These are phyloP conservation scores for Gnatocerus cornutus DNA, from an alignment of 2,888 invertebrate genomes.

Conservation along the genomic window DNA sequence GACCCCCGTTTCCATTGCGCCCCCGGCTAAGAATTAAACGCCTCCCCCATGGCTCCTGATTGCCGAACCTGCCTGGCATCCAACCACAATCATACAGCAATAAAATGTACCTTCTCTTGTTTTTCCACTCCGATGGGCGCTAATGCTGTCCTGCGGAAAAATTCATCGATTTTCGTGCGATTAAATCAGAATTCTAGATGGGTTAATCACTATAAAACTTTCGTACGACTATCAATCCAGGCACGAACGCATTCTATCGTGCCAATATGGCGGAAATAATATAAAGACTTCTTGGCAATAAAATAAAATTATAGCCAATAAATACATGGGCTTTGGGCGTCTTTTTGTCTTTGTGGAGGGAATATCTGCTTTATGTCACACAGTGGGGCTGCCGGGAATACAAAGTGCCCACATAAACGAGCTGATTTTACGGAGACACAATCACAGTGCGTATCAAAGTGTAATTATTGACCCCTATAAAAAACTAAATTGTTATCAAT, in stretches of 20 bases:
- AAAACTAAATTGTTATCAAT: background rate
- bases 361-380: slow-evolving; percentile 50
- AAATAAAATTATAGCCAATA: slow-evolving; percentile 43
- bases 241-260: slow-evolving; percentile 27
- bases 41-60: slow-evolving; percentile 62
- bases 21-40: slow-evolving; percentile 65
- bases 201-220: slow-evolving; percentile 37
- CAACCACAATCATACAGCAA: slow-evolving; percentile 56
- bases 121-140: slow-evolving; percentile 42
- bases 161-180: slow-evolving; percentile 17
- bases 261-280: slow-evolving; percentile 27
- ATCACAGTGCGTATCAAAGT: slow-evolving; percentile 1
- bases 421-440: slow-evolving; percentile 20
- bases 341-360: slow-evolving; percentile 48
- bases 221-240: slow-evolving; percentile 21
- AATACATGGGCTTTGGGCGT: slow-evolving; percentile 38
- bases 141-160: slow-evolving; percentile 51
- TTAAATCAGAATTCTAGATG: slow-evolving; percentile 23
- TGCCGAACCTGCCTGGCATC: slow-evolving; percentile 54
- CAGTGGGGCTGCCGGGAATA: slow-evolving; percentile 34
- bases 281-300: slow-evolving; percentile 41
- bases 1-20: slow-evolving; percentile 59
- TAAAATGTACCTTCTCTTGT: slow-evolving; percentile 49
- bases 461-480: slow-evolving; percentile 4
- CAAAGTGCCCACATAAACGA: slow-evolving; percentile 30